A percentile compares a stretch with the other conserved stretches of the same genome.
Evolutionary conservation across 2,113 vertebrate species (phyloP).

Genomic region (Psittacus erithacus): DNA sequence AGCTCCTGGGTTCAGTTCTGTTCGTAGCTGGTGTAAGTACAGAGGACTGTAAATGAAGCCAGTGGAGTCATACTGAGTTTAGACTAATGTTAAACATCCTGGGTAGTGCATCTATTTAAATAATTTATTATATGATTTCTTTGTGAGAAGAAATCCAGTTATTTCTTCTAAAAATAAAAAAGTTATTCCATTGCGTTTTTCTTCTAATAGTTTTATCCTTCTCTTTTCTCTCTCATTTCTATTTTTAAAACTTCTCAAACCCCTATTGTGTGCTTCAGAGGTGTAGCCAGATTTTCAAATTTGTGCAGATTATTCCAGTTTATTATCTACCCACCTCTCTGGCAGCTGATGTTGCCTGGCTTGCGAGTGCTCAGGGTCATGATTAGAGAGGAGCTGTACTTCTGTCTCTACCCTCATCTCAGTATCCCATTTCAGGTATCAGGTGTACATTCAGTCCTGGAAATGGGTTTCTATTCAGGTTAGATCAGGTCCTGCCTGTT

Average conservation of each 20-base stretch:
- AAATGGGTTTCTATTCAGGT: not conserved
- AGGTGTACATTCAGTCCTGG: not conserved
- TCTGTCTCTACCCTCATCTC: not conserved
- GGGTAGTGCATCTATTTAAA: not conserved
- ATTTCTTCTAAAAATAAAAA: not conserved
- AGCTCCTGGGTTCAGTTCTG: not conserved
- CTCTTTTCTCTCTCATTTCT: not conserved
- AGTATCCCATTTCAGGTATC: slow-evolving; percentile 34
- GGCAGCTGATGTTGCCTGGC: not conserved
- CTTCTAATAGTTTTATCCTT: not conserved
- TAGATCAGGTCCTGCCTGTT: not conserved
- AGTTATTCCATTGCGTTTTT: not conserved
- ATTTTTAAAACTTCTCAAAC: not conserved
- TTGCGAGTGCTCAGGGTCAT: not conserved
- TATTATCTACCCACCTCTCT: not conserved
- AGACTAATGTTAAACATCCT: not conserved
- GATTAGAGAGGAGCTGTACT: not conserved
- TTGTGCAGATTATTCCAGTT: not conserved
- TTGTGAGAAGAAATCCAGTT: not conserved
- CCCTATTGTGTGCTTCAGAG: not conserved
- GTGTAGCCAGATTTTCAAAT: not conserved
- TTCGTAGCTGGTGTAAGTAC: not conserved
- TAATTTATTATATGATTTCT: not conserved
- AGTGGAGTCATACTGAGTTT: not conserved
- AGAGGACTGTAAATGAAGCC: not conserved